Evolutionary conservation across 2,113 vertebrate species (phyloP), one percentile per base, ranked within the genome.

Genomic region (Apteryx owenii): DNA sequence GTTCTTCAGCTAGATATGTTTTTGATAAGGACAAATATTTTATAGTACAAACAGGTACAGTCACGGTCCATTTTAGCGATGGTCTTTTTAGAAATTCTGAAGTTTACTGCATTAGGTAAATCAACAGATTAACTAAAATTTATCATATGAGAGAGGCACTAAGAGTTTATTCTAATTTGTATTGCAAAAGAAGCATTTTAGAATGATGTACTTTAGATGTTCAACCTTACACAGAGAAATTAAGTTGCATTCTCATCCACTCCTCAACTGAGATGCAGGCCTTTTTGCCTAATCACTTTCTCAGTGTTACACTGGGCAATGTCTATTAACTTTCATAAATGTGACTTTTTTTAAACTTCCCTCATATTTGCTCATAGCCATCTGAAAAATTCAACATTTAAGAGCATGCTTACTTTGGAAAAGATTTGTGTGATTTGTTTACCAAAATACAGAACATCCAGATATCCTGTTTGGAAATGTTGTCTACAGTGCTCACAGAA

Each of bases 231-330:
- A 31, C 54, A 54, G 53, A 12, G 46, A 92, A 76, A 38, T 60
- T 44, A 81, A 81, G 87, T 79, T 21, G 7, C 5, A 0, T 82
- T 83, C 22, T 60, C 40, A 26, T 29, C 40, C 2, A 22, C 11
- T 13, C 5, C 8, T 71, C 10, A 26, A 18, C 61, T 79, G 28
- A 2, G 3, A 8, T 48, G 4, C 0, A 2, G 66, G 22, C 36
- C 2, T 13, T 82, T 88, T 81, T 95, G 14, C 26, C 62, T 70
- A 8, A 53, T 90, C 12, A 4, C 12, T 77, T 89, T 86, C 81
- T 26, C 44, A 46, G 44, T 44, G 26, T 78, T 75, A 44, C 3
- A 1, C 3, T 14, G 26, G 1, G n/a, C 36, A 13, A 3, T 91
- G 89, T 95, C 71, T 82, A 13, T 71, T 81, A 85, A 54, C 40